Evolutionary conservation across 2,888 invertebrate species (phyloP).

Genomic region (Ophioninae sp.): DNA sequence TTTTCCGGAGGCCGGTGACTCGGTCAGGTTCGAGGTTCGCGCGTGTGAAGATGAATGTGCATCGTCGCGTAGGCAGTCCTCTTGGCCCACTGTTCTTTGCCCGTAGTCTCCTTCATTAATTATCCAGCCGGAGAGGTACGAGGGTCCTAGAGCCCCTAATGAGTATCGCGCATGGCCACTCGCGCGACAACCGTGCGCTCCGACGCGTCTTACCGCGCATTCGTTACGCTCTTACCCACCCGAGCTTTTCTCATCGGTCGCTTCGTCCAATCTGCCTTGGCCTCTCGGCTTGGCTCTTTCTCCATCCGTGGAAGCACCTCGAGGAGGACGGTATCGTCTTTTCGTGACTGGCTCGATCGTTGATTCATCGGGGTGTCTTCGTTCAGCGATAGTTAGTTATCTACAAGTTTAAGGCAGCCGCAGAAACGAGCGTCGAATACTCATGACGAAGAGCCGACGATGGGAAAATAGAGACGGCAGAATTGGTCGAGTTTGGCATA

Average conservation of each 20-base stretch:
- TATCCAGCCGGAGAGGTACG: constrained; percentile 64
- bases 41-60: constrained; percentile 35
- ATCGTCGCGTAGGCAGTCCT: constrained; percentile 18
- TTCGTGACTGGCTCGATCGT: constrained; percentile 5
- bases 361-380: constrained; percentile 4
- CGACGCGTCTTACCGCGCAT: constrained; percentile 21
- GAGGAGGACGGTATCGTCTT: constrained; percentile 12
- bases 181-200: constrained; percentile 44
- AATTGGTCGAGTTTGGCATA: constrained; percentile 47
- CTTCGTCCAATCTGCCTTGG: constrained; percentile 39
- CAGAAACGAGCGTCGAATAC: constrained; percentile 1
- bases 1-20: too few relatives aligned
- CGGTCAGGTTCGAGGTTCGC: constrained; percentile 2
- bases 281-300: constrained; percentile 19
- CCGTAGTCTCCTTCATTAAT: constrained; percentile 64
- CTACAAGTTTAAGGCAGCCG: not conserved
- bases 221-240: not conserved
- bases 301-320: not conserved
- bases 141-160: constrained; percentile 64
- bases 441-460: not conserved
- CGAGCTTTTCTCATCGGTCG: constrained; percentile 26
- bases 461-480: not conserved
- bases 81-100: constrained; percentile 52
- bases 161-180: constrained; percentile 65
- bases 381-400: not conserved